phyloP scores from a whole-genome alignment of 2,888 invertebrate genomes.

The Chouioia cunea region DNA sequence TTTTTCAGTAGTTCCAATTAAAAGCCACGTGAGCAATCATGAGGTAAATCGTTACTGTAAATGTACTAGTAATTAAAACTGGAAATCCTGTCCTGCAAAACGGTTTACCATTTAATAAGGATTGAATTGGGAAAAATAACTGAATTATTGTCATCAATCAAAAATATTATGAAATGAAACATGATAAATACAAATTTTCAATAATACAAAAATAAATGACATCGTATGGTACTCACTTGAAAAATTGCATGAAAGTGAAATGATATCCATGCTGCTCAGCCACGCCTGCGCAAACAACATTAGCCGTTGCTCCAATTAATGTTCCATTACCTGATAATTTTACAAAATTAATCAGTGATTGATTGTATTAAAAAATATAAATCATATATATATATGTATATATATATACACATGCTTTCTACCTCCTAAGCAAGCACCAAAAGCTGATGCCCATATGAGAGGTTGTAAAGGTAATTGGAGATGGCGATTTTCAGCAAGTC shows the following conservation, averaged over 20 bases:
- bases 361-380: too few relatives aligned
- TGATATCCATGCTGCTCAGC: slow-evolving; percentile 93
- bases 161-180: too few relatives aligned
- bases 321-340: slow-evolving; percentile 84
- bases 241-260: slow-evolving; percentile 87
- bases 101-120: neutral
- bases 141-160: neutral
- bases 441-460: slow-evolving; percentile 86
- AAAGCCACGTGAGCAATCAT: slow-evolving; percentile 73
- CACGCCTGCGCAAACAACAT: slow-evolving; percentile 92
- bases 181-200: neutral
- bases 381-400: too few relatives aligned
- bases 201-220: neutral
- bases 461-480: slow-evolving; percentile 83
- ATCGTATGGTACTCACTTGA: slow-evolving; percentile 74
- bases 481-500: slow-evolving; percentile 77
- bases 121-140: too few relatives aligned
- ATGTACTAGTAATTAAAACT: slow-evolving; percentile 75
- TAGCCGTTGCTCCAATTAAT: slow-evolving; percentile 90
- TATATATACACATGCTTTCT: too few relatives aligned
- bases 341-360: slow-evolving; percentile 15
- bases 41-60: slow-evolving; percentile 72
- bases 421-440: slow-evolving; percentile 94
- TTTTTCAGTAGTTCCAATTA: slow-evolving; percentile 64
- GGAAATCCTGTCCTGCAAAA: slow-evolving; percentile 83